phyloP scores from a whole-genome alignment of 1,140 invertebrate genomes.

The Propsilocerus akamusi region DNA sequence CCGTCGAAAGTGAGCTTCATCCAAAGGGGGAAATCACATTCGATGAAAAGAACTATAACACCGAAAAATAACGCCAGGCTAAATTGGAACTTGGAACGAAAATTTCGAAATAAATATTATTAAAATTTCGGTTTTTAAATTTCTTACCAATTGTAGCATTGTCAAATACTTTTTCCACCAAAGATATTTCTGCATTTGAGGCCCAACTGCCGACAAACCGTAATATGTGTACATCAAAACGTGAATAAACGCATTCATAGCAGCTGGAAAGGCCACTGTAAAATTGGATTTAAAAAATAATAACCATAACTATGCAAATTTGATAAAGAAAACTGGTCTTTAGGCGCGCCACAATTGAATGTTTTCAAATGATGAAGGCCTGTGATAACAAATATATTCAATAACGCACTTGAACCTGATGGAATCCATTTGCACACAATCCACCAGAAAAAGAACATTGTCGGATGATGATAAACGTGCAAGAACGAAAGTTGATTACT shows the following conservation, averaged over 20 bases:
- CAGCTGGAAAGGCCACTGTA: conserved; percentile 63
- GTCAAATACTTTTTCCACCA: conserved; percentile 83
- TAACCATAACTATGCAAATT: too few relatives aligned
- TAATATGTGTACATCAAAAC: conserved; percentile 85
- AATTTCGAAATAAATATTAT: too few relatives aligned
- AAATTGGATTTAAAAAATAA: conserved; percentile 28
- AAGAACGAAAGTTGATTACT: conserved; percentile 69
- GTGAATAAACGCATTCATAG: conserved; percentile 78
- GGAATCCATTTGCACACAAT: conserved; percentile 89
- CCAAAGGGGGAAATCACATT: too few relatives aligned
- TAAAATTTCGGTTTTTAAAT: not conserved
- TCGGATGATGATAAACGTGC: conserved; percentile 76
- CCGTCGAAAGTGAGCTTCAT: too few relatives aligned
- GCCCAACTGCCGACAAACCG: conserved; percentile 58
- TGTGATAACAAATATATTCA: conserved; percentile 5
- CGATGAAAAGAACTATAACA: too few relatives aligned
- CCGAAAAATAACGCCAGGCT: too few relatives aligned
- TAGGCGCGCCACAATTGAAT: conserved; percentile 52
- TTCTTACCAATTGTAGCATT: conserved; percentile 48
- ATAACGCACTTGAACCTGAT: conserved; percentile 67
- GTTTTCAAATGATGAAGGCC: too few relatives aligned
- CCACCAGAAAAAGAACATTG: conserved; percentile 83
- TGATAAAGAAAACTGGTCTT: conserved; percentile 71
- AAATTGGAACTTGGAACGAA: too few relatives aligned
- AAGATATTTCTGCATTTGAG: conserved; percentile 45